phyloP scores from a whole-genome alignment of 2,888 invertebrate species.

The Xiphydria camelus region DNA sequence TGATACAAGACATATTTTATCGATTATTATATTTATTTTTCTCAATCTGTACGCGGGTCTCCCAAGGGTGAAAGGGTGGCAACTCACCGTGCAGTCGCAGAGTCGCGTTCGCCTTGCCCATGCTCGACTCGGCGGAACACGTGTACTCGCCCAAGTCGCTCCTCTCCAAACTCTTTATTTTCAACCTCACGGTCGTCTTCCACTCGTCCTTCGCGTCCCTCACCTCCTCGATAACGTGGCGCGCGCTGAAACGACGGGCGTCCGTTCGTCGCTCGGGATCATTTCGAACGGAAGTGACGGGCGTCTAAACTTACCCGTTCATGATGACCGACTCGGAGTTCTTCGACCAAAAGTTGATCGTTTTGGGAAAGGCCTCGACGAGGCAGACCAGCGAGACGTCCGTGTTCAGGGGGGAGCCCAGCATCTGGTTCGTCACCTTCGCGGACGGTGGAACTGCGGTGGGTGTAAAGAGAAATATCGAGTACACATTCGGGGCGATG shows the following conservation, averaged over 20 bases:
- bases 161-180: conserved; percentile 64
- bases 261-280: not conserved
- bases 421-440: conserved; percentile 66
- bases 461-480: too few relatives aligned
- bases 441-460: conserved; percentile 68
- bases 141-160: conserved; percentile 71
- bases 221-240: conserved; percentile 68
- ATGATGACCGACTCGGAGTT: conserved; percentile 67
- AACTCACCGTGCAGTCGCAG: conserved; percentile 70
- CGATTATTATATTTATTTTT: not conserved
- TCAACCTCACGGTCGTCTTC: conserved; percentile 67
- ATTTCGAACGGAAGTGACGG: not conserved
- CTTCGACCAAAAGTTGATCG: conserved; percentile 72
- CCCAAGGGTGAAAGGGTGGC: not conserved
- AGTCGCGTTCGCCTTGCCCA: conserved; percentile 72
- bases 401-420: conserved; percentile 68
- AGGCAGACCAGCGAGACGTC: conserved; percentile 67
- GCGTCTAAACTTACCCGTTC: conserved; percentile 64
- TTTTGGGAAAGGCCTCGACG: conserved; percentile 70
- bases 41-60: not conserved
- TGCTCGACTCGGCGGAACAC: conserved; percentile 72
- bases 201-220: conserved; percentile 62
- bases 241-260: conserved; percentile 63
- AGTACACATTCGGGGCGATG: too few relatives aligned
- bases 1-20: too few relatives aligned